These are phyloP conservation scores for Drosophila siamana DNA, from an alignment of 2,888 invertebrate genomes.

Conservation along the genomic window DNA sequence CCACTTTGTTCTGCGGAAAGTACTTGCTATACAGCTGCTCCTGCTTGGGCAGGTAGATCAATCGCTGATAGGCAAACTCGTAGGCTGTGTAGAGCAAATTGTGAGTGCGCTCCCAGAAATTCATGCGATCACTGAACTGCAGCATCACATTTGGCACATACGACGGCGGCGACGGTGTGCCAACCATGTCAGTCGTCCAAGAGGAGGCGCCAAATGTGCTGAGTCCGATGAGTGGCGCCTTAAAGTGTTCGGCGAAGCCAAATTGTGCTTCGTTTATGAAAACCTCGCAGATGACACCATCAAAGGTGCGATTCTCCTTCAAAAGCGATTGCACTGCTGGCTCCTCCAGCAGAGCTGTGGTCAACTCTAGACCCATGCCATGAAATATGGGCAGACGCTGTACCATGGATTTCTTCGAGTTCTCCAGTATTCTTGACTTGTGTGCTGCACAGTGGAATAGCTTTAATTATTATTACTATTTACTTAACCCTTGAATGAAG, in stretches of 20 bases:
- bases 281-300: constrained; percentile 83
- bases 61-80: constrained; percentile 58
- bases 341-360: constrained; percentile 61
- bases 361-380: constrained; percentile 48
- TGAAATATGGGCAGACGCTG: constrained; percentile 29
- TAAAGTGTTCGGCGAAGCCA: constrained; percentile 78
- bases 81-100: constrained; percentile 72
- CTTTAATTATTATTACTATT: background rate
- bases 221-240: constrained; percentile 72
- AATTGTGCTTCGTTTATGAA: constrained; percentile 83
- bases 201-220: constrained; percentile 69
- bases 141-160: constrained; percentile 77
- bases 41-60: constrained; percentile 77
- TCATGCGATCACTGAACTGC: constrained; percentile 82
- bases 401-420: constrained; percentile 3
- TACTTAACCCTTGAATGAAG: background rate
- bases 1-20: constrained; percentile 63
- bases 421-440: constrained; percentile 26
- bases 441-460: constrained; percentile 33
- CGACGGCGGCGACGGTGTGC: constrained; percentile 81
- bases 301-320: constrained; percentile 82
- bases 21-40: constrained; percentile 54
- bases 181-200: constrained; percentile 72
- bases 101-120: constrained; percentile 75
- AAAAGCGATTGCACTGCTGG: constrained; percentile 68